Conservation (phyloP, 2,797 vertebrate genomes). For the Valencia hispanica region DNA sequence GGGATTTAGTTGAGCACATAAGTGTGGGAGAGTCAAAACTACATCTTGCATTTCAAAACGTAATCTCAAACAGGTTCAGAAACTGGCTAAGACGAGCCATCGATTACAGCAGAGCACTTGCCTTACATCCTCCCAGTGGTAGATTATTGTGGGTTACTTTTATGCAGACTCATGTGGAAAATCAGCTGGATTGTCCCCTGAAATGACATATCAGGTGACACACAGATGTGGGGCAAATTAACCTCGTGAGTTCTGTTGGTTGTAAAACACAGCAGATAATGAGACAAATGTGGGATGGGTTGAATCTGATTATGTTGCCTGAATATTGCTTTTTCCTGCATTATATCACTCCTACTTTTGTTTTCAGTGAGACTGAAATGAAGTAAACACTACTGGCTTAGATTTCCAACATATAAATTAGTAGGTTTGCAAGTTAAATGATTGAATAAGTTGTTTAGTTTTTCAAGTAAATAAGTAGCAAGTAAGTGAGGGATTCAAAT, state of each 20-base stretch:
- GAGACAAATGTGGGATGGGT: constrained; percentile 44
- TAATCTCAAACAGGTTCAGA: constrained; percentile 48
- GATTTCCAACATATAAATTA: not conserved
- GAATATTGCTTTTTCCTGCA: constrained; percentile 37
- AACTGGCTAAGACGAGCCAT: constrained; percentile 57
- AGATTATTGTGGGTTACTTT: constrained; percentile 43
- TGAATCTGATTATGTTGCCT: constrained; percentile 35
- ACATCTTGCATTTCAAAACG: constrained; percentile 46
- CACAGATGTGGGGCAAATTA: constrained; percentile 6
- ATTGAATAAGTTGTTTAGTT: no score
- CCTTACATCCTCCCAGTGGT: constrained; percentile 34
- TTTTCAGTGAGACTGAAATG: not conserved
- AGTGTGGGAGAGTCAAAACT: constrained; percentile 61
- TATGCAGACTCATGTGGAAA: constrained; percentile 33
- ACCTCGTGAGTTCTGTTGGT: constrained; percentile 32
- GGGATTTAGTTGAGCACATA: constrained; percentile 63
- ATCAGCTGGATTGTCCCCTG: constrained; percentile 25
- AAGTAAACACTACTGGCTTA: constrained; percentile 29
- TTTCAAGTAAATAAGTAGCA: no score
- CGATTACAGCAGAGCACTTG: constrained; percentile 55
- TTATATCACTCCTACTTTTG: constrained; percentile 11
- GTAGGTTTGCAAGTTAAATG: no score
- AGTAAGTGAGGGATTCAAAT: no score
- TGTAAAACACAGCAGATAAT: constrained; percentile 44
- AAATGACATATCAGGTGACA: constrained; percentile 40